phyloP scores from a whole-genome alignment of 2,888 invertebrate genomes.

The Limnephilus marmoratus region DNA sequence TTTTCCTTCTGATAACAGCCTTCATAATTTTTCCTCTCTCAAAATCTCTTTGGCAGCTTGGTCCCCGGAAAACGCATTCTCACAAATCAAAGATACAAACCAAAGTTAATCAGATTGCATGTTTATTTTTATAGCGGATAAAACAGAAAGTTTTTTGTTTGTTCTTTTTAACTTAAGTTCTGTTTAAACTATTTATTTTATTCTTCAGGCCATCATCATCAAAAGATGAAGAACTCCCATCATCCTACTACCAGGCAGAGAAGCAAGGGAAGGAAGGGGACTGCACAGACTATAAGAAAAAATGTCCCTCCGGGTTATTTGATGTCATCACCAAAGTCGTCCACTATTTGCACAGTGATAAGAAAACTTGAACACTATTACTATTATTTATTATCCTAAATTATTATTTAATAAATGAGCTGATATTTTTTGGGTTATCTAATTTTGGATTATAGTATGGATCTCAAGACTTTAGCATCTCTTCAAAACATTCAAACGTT shows the following conservation, averaged over 20 bases:
- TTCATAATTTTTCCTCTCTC: no score
- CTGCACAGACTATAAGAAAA: conserved; percentile 78
- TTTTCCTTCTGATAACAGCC: no score
- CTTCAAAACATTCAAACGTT: neutral
- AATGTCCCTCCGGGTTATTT: conserved; percentile 80
- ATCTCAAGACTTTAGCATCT: neutral
- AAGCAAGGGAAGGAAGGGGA: conserved; percentile 75
- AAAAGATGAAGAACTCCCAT: conserved; percentile 77
- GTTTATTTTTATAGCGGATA: no score
- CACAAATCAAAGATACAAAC: no score
- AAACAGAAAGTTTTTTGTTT: no score
- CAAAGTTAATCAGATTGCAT: no score
- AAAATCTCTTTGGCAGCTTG: no score
- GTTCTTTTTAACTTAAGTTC: no score
- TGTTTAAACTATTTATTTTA: neutral
- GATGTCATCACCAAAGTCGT: conserved; percentile 74
- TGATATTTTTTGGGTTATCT: neutral
- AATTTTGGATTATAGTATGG: neutral
- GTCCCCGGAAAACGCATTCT: no score
- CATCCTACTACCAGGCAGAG: conserved; percentile 79
- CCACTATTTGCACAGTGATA: conserved; percentile 11
- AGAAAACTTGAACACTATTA: neutral
- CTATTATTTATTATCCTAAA: neutral
- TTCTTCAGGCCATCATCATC: conserved; percentile 79
- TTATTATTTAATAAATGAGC: neutral